Evolutionary conservation across 2,888 invertebrate species (phyloP).

Genomic region (Drosophila monieri): DNA sequence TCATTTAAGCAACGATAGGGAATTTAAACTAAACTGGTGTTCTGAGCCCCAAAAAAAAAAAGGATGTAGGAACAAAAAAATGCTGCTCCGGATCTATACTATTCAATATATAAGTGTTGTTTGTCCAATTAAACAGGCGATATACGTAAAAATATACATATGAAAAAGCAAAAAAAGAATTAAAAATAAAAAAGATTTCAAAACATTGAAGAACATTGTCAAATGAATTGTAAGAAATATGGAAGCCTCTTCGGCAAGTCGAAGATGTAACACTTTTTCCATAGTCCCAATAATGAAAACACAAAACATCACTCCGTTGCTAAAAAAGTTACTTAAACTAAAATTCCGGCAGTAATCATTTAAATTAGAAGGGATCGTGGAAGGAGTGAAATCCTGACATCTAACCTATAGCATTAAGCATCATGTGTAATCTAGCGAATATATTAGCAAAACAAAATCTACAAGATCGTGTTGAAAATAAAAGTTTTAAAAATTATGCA

Average conservation of each 20-base stretch:
- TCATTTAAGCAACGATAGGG: constrained; percentile 48
- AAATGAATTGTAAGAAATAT: constrained; percentile 2
- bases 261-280: constrained; percentile 30
- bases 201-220: constrained; percentile 24
- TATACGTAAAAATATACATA: constrained; percentile 45
- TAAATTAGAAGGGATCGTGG: not conserved
- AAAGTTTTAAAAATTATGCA: constrained; percentile 36
- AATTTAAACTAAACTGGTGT: constrained; percentile 44
- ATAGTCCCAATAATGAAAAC: not conserved
- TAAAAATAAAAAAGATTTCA: constrained; percentile 2
- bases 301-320: not conserved
- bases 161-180: not conserved
- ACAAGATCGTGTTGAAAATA: constrained; percentile 42
- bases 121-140: constrained; percentile 36
- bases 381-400: constrained; percentile 20
- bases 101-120: constrained; percentile 50
- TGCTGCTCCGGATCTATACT: constrained; percentile 39
- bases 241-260: constrained; percentile 17
- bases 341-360: not conserved
- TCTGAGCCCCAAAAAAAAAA: constrained; percentile 23
- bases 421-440: constrained; percentile 34
- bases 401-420: constrained; percentile 22
- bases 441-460: constrained; percentile 42
- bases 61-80: constrained; percentile 3
- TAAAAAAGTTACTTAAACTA: not conserved